phyloP scores from a whole-genome alignment of 1,140 invertebrate species.

The Bombus ignitus region DNA sequence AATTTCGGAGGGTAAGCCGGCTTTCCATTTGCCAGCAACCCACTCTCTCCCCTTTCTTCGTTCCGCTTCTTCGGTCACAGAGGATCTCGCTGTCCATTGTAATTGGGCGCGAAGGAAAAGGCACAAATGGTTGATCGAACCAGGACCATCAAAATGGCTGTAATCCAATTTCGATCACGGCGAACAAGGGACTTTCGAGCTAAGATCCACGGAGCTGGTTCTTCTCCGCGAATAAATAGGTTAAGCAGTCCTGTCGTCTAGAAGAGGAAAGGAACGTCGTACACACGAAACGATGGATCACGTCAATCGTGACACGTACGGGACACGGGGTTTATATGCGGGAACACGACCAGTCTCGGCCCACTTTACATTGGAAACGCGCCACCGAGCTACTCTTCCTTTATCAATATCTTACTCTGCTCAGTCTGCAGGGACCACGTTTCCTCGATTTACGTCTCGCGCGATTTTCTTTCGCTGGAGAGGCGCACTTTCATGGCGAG shows the following conservation, averaged over 20 bases:
- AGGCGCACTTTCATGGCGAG: not conserved
- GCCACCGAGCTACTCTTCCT: not conserved
- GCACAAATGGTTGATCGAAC: too few relatives aligned
- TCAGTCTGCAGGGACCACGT: not conserved
- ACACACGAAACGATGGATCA: not conserved
- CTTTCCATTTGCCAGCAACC: slow-evolving; percentile 30
- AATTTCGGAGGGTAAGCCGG: slow-evolving; percentile 31
- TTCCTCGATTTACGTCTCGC: not conserved
- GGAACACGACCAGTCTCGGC: not conserved
- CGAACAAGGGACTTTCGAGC: slow-evolving; percentile 17
- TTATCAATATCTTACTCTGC: not conserved
- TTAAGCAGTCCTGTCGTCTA: slow-evolving; percentile 15
- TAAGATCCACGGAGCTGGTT: slow-evolving; percentile 23
- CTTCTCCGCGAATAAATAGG: not conserved
- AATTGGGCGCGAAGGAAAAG: not conserved
- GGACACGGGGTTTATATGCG: not conserved
- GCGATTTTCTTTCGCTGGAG: not conserved
- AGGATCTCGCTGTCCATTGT: not conserved
- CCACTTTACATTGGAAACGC: slow-evolving; percentile 22
- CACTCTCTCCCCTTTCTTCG: not conserved
- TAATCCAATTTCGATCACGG: slow-evolving; percentile 32
- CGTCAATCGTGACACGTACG: slow-evolving; percentile 22
- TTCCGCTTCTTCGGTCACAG: not conserved
- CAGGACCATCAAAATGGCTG: not conserved
- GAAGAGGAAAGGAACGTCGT: too few relatives aligned